Evolutionary conservation across 1,140 invertebrate species (phyloP).

Genomic region (Metaphire vulgaris): DNA sequence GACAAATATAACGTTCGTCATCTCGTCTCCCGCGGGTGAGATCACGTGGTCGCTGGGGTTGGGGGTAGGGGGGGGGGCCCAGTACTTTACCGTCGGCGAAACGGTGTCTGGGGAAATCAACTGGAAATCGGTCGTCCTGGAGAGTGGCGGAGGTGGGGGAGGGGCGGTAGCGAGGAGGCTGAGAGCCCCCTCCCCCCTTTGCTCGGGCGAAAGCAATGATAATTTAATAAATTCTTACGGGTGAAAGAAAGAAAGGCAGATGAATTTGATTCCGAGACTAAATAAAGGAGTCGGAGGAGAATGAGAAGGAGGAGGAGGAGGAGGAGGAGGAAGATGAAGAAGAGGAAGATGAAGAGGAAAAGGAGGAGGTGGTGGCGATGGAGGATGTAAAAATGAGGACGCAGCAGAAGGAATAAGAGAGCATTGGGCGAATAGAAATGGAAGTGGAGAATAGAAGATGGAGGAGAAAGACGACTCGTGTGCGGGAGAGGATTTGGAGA

Average conservation of each 20-base stretch:
- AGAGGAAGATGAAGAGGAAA: not conserved
- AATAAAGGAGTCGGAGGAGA: not conserved
- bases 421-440: not conserved
- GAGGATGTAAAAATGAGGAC: not conserved
- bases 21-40: not conserved
- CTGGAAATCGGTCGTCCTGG: not conserved
- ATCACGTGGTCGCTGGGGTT: not conserved
- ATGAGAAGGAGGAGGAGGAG: not conserved
- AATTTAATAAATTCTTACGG: not conserved
- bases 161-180: too few species aligned
- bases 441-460: not conserved
- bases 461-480: not conserved
- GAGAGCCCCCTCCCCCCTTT: not conserved
- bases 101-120: not conserved
- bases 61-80: too few species aligned
- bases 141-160: too few species aligned
- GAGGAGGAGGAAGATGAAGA: not conserved
- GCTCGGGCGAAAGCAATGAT: not conserved
- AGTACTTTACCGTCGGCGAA: not conserved
- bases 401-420: not conserved
- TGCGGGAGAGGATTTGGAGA: not conserved
- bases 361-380: not conserved
- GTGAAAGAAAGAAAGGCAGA: not conserved
- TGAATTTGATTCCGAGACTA: not conserved
- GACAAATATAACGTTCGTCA: constrained; percentile 1